phyloP scores from a whole-genome alignment of 2,888 invertebrate genomes.

The Cheilosia urbana region DNA sequence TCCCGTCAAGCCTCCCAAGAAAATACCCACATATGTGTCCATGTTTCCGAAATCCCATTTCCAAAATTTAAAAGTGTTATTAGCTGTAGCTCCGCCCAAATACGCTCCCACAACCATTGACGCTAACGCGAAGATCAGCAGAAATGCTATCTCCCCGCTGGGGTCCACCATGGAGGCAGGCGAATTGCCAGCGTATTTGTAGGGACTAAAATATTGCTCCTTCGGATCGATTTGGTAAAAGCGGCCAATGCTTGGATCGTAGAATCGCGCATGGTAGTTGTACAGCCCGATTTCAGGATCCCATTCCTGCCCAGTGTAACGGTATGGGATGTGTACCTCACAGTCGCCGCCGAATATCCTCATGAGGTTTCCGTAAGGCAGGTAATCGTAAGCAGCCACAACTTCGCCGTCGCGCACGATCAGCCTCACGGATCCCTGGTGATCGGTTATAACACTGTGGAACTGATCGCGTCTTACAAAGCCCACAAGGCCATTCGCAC shows the following conservation, averaged over 20 bases:
- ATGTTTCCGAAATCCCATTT: slow-evolving; percentile 26
- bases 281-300: slow-evolving; percentile 77
- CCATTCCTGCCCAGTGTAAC: slow-evolving; percentile 77
- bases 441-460: slow-evolving; percentile 72
- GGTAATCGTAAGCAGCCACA: slow-evolving; percentile 77
- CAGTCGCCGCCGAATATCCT: slow-evolving; percentile 55
- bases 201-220: slow-evolving; percentile 75
- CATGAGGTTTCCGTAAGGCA: slow-evolving; percentile 76
- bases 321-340: slow-evolving; percentile 63
- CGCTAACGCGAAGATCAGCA: background rate
- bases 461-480: slow-evolving; percentile 62
- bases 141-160: slow-evolving; percentile 27
- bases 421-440: slow-evolving; percentile 74
- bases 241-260: slow-evolving; percentile 76
- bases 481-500: slow-evolving; percentile 38
- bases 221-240: slow-evolving; percentile 73
- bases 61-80: background rate
- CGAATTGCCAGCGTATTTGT: slow-evolving; percentile 75
- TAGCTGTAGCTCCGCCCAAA: slow-evolving; percentile 35
- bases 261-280: slow-evolving; percentile 76
- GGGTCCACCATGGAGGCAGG: slow-evolving; percentile 56
- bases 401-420: slow-evolving; percentile 70
- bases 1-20: slow-evolving; percentile 29
- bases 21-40: slow-evolving; percentile 8
- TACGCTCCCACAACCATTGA: slow-evolving; percentile 28